Percentiles rank a stretch among this genome's conserved stretches.
These are phyloP conservation scores for Tenualosa thibaudeaui DNA, from an alignment of 2,797 vertebrate species.

Conservation along the genomic window DNA sequence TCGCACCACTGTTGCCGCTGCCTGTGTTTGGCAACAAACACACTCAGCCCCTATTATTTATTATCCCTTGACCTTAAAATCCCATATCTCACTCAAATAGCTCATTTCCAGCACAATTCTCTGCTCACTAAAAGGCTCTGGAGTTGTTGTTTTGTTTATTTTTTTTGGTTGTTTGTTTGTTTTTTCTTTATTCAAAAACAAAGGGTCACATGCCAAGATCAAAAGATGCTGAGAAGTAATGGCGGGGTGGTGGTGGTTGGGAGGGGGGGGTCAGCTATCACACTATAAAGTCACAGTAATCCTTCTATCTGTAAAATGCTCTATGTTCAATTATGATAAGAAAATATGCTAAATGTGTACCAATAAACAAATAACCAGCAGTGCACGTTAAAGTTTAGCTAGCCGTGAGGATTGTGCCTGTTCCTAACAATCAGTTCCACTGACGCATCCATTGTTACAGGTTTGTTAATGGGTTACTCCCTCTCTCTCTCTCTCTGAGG, in stretches of 20 bases:
- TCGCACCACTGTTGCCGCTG: not conserved
- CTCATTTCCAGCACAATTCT: constrained; percentile 7
- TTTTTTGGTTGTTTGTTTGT: not conserved
- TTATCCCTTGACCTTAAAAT: constrained; percentile 26
- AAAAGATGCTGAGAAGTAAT: not conserved
- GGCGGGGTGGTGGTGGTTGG: not conserved
- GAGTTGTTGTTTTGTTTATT: not conserved
- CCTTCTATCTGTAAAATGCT: not conserved
- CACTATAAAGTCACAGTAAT: not conserved
- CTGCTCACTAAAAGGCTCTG: not conserved
- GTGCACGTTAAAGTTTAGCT: not conserved
- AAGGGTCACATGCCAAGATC: not conserved
- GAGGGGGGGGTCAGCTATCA: not conserved
- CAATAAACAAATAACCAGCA: not conserved
- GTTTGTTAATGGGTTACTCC: not conserved
- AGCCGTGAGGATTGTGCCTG: not conserved
- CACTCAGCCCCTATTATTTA: constrained; percentile 18
- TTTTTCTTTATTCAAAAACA: not conserved
- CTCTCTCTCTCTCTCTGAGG: not conserved
- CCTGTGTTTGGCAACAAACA: constrained; percentile 9
- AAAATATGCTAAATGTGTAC: not conserved
- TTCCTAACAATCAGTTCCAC: not conserved
- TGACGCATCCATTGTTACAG: not conserved
- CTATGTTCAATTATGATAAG: not conserved
- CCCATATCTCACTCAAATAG: constrained; percentile 15